phyloP scores from a whole-genome alignment of 2,113 vertebrate genomes.

The Erpornis zantholeuca region DNA sequence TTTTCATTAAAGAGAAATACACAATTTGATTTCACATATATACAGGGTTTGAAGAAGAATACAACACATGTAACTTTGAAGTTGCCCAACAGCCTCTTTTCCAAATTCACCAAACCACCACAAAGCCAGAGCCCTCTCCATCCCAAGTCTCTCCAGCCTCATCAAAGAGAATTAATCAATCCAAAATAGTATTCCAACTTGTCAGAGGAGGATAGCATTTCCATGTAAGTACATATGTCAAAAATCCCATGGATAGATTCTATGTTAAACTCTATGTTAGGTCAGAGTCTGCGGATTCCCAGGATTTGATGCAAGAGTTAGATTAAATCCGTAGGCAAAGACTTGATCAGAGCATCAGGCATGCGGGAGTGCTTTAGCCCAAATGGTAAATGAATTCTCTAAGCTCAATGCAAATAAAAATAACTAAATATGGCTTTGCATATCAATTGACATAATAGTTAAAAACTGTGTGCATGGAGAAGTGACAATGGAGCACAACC shows the following conservation, averaged over 20 bases:
- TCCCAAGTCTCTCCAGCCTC: constrained; percentile 5
- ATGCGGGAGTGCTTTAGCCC: constrained; percentile 52
- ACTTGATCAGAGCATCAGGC: neutral
- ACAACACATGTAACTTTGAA: constrained; percentile 46
- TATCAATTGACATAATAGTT: constrained; percentile 68
- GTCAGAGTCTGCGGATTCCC: constrained; percentile 32
- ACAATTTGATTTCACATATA: neutral
- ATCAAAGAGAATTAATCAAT: constrained; percentile 72
- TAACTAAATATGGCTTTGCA: constrained; percentile 68
- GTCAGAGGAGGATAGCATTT: constrained; percentile 53
- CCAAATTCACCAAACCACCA: constrained; percentile 34
- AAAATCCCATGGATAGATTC: constrained; percentile 35
- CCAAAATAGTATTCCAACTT: constrained; percentile 47
- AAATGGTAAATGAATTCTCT: constrained; percentile 65
- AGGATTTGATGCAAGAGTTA: constrained; percentile 48
- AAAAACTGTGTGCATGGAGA: constrained; percentile 46
- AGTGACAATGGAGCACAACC: constrained; percentile 47
- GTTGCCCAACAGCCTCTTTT: constrained; percentile 37
- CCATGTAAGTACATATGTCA: constrained; percentile 49
- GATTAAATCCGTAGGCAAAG: constrained; percentile 49
- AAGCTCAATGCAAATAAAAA: constrained; percentile 72
- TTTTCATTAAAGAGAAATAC: constrained; percentile 4
- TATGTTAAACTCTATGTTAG: constrained; percentile 46
- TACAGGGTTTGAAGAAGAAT: constrained; percentile 6
- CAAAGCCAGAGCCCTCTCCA: neutral